phyloP scores from a whole-genome alignment of 2,797 vertebrate species.

The Syncerus caffer region DNA sequence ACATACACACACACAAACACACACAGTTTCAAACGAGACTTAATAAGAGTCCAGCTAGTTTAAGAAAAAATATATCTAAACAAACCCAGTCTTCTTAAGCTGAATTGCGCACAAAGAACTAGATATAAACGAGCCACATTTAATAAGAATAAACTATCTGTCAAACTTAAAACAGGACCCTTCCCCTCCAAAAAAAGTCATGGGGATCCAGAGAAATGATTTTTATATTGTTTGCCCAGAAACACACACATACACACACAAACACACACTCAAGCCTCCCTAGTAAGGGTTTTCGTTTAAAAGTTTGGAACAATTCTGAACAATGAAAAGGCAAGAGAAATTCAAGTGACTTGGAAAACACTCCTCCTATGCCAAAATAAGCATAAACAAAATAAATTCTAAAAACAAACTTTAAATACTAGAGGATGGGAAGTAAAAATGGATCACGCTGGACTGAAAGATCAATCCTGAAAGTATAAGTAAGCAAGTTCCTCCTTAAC shows the following conservation, averaged over 20 bases:
- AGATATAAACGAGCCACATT: constrained; percentile 54
- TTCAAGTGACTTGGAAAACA: constrained; percentile 53
- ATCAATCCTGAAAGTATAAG: background rate
- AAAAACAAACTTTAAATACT: constrained; percentile 43
- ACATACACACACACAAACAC: background rate
- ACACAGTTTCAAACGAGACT: constrained; percentile 47
- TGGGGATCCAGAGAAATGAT: background rate
- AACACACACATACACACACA: background rate
- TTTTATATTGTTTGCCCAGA: constrained; percentile 20
- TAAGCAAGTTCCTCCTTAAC: constrained; percentile 14
- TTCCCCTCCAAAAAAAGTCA: background rate
- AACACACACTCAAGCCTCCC: background rate
- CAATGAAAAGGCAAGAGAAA: constrained; percentile 36
- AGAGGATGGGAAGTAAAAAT: constrained; percentile 26
- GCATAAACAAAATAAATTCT: constrained; percentile 56
- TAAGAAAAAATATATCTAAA: constrained; percentile 62
- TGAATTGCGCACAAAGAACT: constrained; percentile 70
- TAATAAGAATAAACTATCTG: background rate
- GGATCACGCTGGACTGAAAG: constrained; percentile 12
- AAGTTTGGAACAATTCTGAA: constrained; percentile 64
- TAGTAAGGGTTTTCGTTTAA: background rate
- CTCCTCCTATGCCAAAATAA: constrained; percentile 53
- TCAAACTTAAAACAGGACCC: background rate
- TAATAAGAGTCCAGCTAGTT: constrained; percentile 50
- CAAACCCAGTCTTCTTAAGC: constrained; percentile 60